Evolutionary conservation across 2,113 vertebrate species (phyloP).

Genomic region (Choloepus hoffmanni): DNA sequence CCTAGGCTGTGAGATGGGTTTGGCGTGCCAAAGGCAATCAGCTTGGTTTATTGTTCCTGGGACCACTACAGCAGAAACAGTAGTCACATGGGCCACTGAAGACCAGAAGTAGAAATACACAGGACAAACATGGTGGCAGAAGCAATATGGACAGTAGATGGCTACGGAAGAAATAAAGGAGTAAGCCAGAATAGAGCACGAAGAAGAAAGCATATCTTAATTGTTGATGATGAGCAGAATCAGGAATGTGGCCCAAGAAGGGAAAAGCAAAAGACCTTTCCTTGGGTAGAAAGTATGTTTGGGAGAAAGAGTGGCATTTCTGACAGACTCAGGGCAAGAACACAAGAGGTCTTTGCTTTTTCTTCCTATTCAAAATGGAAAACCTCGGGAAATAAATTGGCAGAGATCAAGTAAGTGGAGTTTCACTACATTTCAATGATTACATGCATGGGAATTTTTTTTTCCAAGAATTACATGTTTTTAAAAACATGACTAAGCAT

Average conservation of each 20-base stretch:
- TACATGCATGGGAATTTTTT: neutral
- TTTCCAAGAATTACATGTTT: neutral
- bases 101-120: neutral
- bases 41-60: neutral
- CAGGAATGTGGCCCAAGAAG: neutral
- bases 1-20: neutral
- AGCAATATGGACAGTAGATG: neutral
- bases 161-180: neutral
- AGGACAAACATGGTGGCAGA: neutral
- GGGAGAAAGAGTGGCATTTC: neutral
- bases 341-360: neutral
- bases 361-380: constrained; percentile 30
- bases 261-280: neutral
- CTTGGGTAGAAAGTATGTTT: neutral
- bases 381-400: constrained; percentile 37
- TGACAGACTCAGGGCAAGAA: neutral
- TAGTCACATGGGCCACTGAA: neutral
- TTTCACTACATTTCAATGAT: neutral
- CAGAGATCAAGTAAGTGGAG: neutral
- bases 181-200: neutral
- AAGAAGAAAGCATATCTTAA: neutral
- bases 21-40: neutral
- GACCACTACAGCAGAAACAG: neutral
- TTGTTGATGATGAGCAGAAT: neutral
- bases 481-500: neutral